Conservation (phyloP, 2,888 invertebrate genomes). For the Tetragonisca angustula region DNA sequence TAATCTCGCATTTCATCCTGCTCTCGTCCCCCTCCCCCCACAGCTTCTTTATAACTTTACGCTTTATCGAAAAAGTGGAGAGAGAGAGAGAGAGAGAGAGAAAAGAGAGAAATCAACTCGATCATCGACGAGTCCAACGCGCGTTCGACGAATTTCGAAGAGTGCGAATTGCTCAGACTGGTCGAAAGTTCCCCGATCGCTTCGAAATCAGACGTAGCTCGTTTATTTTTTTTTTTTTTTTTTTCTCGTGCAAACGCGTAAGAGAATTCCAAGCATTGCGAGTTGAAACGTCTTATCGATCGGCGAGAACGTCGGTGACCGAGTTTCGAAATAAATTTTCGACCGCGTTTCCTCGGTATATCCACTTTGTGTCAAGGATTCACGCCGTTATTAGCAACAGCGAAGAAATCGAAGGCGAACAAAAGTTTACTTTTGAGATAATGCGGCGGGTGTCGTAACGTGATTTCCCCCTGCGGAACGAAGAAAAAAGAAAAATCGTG, state of each 20-base stretch:
- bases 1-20: slow-evolving; percentile 10
- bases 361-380: not conserved
- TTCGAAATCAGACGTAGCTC: not conserved
- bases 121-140: too few relatives aligned
- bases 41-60: not conserved
- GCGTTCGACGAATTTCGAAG: not conserved
- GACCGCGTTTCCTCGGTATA: slow-evolving; percentile 1
- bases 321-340: not conserved
- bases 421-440: not conserved
- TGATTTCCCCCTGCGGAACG: slow-evolving; percentile 20
- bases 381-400: not conserved
- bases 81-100: too few relatives aligned
- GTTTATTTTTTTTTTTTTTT: not conserved
- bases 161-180: not conserved
- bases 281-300: not conserved
- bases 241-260: too few relatives aligned
- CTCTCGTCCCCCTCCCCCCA: not conserved
- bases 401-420: slow-evolving; percentile 4
- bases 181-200: not conserved
- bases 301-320: not conserved
- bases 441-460: slow-evolving; percentile 17
- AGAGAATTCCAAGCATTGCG: not conserved
- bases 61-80: not conserved
- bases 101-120: not conserved
- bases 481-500: not conserved